Evolutionary conservation across 2,797 vertebrate genomes (phyloP), one percentile per base, ranked within the genome.

Genomic region (Cirrhinus molitorella): DNA sequence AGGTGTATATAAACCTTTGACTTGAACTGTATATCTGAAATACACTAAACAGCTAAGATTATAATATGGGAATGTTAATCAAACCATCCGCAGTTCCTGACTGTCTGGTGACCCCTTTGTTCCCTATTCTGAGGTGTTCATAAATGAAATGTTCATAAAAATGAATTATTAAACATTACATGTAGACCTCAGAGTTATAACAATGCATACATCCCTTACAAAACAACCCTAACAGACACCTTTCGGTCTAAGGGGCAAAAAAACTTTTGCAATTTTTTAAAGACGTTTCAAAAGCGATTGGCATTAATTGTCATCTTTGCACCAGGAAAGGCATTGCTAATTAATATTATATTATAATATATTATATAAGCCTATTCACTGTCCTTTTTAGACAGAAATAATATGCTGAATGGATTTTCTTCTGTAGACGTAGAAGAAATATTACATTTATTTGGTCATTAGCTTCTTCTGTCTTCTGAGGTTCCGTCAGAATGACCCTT

Each of bases 401-500:
- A 40, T 81, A 68, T 34, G 77, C 68, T 17, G 31, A 31, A 31
- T 66, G 37, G 28, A 79, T 40, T 81, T 67, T 53, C 49, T 5
- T 28, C 16, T 67, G 28, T 79, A 65, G 47, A 59, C 5, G 0
- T 5, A 14, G n/a, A 43, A 65, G 70, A 65, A 77, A 55, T 40
- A 47, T 76, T 17, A 34, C 37, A 74, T 85, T 70, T 65, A 83
- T 79, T 81, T 45, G 28, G 63, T 37, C 81, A 66, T 85, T 53
- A 74, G 43, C 25, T 25, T 57, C 43, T 67, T 73, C 28, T 76
- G 51, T 65, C 68, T 79, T 31, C 25, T 7, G 23, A 53, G 40
- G 53, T 79, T 87, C 45, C 16, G 2, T 74, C n/a, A 37, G n/a
- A 71, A 77, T 81, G 81, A 87, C 79, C 85, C 81, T 78, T 72